Evolutionary conservation across 2,797 vertebrate species (phyloP), one percentile per base, ranked within the genome.

Genomic region (Argyrosomus regius): DNA sequence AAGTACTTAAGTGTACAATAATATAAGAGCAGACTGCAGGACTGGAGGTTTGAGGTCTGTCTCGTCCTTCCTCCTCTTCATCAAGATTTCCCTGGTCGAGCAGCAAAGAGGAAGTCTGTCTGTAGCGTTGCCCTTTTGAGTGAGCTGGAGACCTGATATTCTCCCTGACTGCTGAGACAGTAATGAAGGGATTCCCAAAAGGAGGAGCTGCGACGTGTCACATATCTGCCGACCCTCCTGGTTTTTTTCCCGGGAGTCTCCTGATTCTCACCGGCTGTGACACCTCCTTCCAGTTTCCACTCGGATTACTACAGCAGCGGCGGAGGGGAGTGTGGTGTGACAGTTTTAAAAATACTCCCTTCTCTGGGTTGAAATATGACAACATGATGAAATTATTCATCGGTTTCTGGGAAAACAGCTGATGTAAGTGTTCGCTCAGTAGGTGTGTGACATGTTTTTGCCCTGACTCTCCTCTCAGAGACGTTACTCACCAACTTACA

Each of bases 391-490:
- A 22, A 28, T 71, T 31, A 64, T 24, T 66, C 49, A 57, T 66
- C 53, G 22, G 31, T 68, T 76, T 77, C 59, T 26, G 12, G 68
- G 53, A 78, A 39, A 85, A 69, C 65, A 77, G 64, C 72, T 74
- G 72, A 81, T 85, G 68, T 43, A 68, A 76, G 50, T n/a, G 72
- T 65, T 50, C 57, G 53, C 31, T 71, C 81, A 77, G 81, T 7
- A 64, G 50, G 62, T 60, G 67, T 24, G 2, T 61, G 71, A 71
- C 75, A 52, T 72, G 72, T 81, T 75, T 67, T 41, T 67, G 58
- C 53, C n/a, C 62, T 17, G 59, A 62, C 35, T 28, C 35, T 74
- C 52, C 61, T 68, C 60, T 10, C 5, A 31, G 77, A 57, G 43
- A 49, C 17, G 26, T 77, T 63, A 81, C 77, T 87, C 82, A 77